Conservation (phyloP, 2,888 invertebrate species). For the Parascotia fuliginaria region DNA sequence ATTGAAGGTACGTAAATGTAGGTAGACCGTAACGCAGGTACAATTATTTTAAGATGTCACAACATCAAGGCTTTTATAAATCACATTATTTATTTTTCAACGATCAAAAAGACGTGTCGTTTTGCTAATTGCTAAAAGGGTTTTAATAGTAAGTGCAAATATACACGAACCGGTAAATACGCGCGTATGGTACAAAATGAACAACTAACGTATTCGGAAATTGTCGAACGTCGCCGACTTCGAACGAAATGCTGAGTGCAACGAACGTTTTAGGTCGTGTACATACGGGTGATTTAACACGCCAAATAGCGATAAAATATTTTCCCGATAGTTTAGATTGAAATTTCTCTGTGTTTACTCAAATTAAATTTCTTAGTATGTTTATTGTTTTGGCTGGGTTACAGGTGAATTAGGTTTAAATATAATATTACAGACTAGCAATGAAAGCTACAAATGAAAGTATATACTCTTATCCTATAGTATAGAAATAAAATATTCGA, state of each 20-base stretch:
- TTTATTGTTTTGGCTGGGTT: neutral
- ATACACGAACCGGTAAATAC: slow-evolving; percentile 34
- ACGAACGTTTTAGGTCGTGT: slow-evolving; percentile 52
- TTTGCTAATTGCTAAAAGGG: slow-evolving; percentile 32
- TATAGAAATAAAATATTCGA: too few species aligned
- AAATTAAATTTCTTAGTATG: slow-evolving; percentile 27
- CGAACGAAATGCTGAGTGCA: slow-evolving; percentile 50
- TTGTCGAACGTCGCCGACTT: slow-evolving; percentile 46
- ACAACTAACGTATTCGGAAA: slow-evolving; percentile 47
- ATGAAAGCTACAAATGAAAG: too few species aligned
- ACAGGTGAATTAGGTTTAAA: too few species aligned
- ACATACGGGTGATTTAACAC: slow-evolving; percentile 49
- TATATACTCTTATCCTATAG: too few species aligned
- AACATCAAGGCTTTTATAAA: neutral
- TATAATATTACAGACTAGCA: too few species aligned
- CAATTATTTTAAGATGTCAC: too few species aligned
- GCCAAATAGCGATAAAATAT: slow-evolving; percentile 37
- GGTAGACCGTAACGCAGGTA: too few species aligned
- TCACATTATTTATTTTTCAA: neutral
- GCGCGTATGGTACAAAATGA: slow-evolving; percentile 33
- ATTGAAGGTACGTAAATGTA: too few species aligned
- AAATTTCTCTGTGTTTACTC: slow-evolving; percentile 15
- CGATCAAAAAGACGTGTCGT: slow-evolving; percentile 9
- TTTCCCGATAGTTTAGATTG: slow-evolving; percentile 26
- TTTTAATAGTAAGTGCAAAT: slow-evolving; percentile 35